phyloP scores from a whole-genome alignment of 2,888 invertebrate genomes.

The Meganola albula region DNA sequence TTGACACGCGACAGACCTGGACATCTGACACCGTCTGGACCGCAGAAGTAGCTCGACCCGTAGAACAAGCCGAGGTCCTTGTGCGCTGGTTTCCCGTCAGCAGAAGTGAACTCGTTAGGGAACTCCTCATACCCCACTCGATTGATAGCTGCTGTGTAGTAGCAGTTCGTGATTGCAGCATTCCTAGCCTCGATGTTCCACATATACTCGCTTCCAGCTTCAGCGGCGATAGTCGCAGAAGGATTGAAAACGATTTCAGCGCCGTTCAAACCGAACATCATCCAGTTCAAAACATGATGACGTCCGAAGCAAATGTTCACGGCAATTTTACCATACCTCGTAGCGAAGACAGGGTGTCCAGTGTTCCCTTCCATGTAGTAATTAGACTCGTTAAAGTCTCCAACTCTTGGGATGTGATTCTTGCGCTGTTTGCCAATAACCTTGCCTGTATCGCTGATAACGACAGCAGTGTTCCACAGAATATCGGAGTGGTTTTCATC shows the following conservation, averaged over 20 bases:
- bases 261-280: constrained; percentile 98
- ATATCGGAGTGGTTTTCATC: constrained; percentile 91
- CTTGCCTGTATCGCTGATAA: constrained; percentile 92
- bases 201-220: constrained; percentile 89
- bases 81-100: constrained; percentile 85
- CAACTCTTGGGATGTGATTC: constrained; percentile 98
- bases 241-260: constrained; percentile 99
- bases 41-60: constrained; percentile 95
- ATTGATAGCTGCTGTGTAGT: constrained; percentile 95
- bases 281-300: constrained; percentile 98
- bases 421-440: constrained; percentile 97
- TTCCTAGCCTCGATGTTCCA: constrained; percentile 98
- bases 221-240: constrained; percentile 90
- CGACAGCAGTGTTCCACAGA: constrained; percentile 97
- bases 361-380: constrained; percentile 98
- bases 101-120: constrained; percentile 75
- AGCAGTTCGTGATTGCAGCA: constrained; percentile 98
- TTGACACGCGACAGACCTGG: constrained; percentile 87
- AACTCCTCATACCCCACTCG: constrained; percentile 95
- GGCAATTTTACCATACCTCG: constrained; percentile 91
- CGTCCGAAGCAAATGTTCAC: constrained; percentile 99
- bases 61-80: constrained; percentile 96
- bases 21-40: constrained; percentile 95
- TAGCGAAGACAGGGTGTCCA: constrained; percentile 96
- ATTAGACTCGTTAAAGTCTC: constrained; percentile 99